Evolutionary conservation across 2,113 vertebrate genomes (phyloP), one percentile per base, ranked within the genome.

Genomic region (Nyctibius bracteatus): DNA sequence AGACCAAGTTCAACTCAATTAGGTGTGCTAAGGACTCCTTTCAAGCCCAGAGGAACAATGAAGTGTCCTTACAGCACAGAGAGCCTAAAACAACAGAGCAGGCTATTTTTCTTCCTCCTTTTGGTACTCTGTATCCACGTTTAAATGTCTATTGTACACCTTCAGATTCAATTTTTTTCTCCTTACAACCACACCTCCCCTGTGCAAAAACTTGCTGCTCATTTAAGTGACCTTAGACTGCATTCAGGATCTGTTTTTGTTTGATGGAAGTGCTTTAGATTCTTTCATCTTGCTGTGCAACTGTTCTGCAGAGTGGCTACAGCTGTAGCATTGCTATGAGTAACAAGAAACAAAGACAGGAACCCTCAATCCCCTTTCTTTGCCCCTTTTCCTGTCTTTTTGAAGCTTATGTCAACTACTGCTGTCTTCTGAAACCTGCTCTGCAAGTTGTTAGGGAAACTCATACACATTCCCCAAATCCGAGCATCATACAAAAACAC

Each of bases 81-180:
- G 16, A 72, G 5, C 43, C 25, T 66, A 19, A 43, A 87, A 19
- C 44, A 72, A 39, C 27, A 70, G 43, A 25, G 6, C 12, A 39
- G 33, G 33, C 16, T 44, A 10, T 10, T 31, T 70, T 81, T 73
- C 71, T 71, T 47, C 18, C 44, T 55, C 61, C 39, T 16, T 85
- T 46, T 79, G 12, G 18, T 43, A 4, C 30, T 75, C 57, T 23
- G 10, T 21, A 35, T n/a, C 16, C n/a, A 23, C 9, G 13, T 86
- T 75, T 61, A 44, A 59, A 35, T 2, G 4, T 11, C 67, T n/a
- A 2, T 9, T 3, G 20, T 4, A 3, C 2, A 5, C 24, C n/a
- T 94, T 54, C 51, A 65, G 16, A 72, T 22, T 46, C 8, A 31
- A 3, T 27, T 27, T 16, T 55, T 66, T 46, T 2, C 30, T 57